Percentiles rank a stretch among this genome's conserved stretches.
phyloP scores from a whole-genome alignment of 2,888 invertebrate species.

The Calephelis perditalis region DNA sequence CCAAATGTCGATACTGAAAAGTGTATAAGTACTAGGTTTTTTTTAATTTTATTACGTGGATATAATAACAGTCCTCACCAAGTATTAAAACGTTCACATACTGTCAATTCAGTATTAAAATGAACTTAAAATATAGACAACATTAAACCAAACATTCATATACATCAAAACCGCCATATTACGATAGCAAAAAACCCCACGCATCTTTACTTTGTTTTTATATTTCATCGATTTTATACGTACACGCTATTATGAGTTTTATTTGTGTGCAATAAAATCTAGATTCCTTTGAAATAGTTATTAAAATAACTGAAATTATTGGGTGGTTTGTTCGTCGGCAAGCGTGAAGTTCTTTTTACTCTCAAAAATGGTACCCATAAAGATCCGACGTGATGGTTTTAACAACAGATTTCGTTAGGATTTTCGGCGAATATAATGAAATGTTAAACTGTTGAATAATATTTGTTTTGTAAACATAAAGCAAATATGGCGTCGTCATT shows the following conservation, averaged over 20 bases:
- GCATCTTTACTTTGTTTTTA: neutral
- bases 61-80: too few species aligned
- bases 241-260: neutral
- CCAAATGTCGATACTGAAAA: too few species aligned
- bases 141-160: slow-evolving; percentile 18
- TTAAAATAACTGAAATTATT: neutral
- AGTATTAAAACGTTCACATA: too few species aligned
- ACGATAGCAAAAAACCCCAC: slow-evolving; percentile 39
- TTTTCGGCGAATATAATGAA: slow-evolving; percentile 7
- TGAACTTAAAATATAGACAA: slow-evolving; percentile 13
- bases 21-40: too few species aligned
- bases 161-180: slow-evolving; percentile 37
- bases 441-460: slow-evolving; percentile 19
- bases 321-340: slow-evolving; percentile 32
- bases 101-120: too few species aligned
- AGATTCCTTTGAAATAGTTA: neutral
- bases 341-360: slow-evolving; percentile 67
- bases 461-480: slow-evolving; percentile 11
- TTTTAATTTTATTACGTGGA: too few species aligned
- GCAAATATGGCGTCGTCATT: neutral
- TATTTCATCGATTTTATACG: neutral
- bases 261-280: neutral
- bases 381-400: slow-evolving; percentile 67
- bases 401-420: slow-evolving; percentile 41
- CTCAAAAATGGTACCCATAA: slow-evolving; percentile 61